A percentile compares a stretch with the other conserved stretches of the same genome.
Conservation (phyloP, 2,113 vertebrate species). For the chimpanzee (Pan troglodytes) region NHGRI_mPanTro3-v2.1_pri NC_072421.2:83596001-83596500, state of each 20-base stretch:
- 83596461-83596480: not conserved
- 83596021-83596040: no score
- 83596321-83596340: not conserved
- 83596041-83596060: no score
- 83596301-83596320: not conserved
- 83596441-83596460: not conserved
- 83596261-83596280: not conserved
- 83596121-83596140: not conserved
- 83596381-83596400: not conserved
- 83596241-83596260: not conserved
- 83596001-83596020: no score
- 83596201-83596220: conserved; percentile 8
- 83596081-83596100: no score
- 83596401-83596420: not conserved
- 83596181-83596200: not conserved
- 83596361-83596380: not conserved
- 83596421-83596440: not conserved
- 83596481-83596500: not conserved
- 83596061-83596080: no score
- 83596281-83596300: not conserved
- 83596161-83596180: not conserved
- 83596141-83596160: not conserved
- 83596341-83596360: not conserved
- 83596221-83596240: not conserved
- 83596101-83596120: no score